Base-by-base conservation (phyloP, 2,797 vertebrate species). In the Tauraco hartlaubi region DNA sequence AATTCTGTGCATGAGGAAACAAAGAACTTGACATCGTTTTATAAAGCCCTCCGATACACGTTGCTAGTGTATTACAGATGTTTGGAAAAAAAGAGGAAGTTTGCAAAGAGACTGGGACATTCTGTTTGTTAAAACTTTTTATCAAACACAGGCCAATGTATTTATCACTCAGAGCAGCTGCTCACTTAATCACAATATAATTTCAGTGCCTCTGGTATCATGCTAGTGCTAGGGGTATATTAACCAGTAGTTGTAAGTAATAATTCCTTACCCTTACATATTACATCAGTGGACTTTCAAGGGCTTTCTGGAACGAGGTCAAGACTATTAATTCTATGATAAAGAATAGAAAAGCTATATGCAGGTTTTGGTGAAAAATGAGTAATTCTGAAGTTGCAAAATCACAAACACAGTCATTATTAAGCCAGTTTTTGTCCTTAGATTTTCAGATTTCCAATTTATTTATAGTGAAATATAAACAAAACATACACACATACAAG, bases 321-420 rank as follows among this genome's bases (percentile, higher is more conserved):
- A 62, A 33, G 14, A 33, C 23, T 21, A 29, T 43, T 69, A 22
- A 59, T 64, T 28, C 15, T 43, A 12, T 11, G 7, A 10, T 37
- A 61, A 77, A 69, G 12, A 39, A 62, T 3, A 43, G 17, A 68
- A 69, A 72, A 76, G 4, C 19, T 58, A 43, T 37, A 55, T 8
- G 4, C 1, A 0, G 4, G 4, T 20, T 63, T 63, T n/a, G 26
- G 5, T 61, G n/a, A 72, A 68, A 83, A 83, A 8, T 2, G 1
- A 29, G n/a, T 55, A 35, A 26, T 49, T 69, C 18, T 33, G 13
- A 46, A 51, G 11, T 1, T 46, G 61, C n/a, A 63, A 59, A 76
- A 29, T 20, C 59, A 77, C 25, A 59, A 39, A 62, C 25, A 26
- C 12, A 15, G 5, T 68, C 19, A 20, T 21, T 41, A 7, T 31